Evolutionary conservation across 2,797 vertebrate species (phyloP).

Genomic region (Zenarchopterus dispar): DNA sequence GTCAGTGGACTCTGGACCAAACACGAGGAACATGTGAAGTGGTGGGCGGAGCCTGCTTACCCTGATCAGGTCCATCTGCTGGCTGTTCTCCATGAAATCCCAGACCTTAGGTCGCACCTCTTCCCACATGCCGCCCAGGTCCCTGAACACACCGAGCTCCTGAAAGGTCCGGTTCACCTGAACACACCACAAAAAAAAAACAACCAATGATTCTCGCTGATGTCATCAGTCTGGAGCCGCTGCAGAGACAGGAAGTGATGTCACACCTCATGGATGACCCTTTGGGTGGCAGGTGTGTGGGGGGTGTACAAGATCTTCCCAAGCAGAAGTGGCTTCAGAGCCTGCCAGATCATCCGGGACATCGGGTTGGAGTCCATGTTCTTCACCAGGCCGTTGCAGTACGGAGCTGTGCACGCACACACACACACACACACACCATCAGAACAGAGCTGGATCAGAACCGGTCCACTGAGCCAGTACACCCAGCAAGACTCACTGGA

Average conservation of each 20-base stretch:
- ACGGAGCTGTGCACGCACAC: conserved; percentile 83
- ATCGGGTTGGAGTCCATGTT: conserved; percentile 93
- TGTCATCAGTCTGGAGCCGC: no score
- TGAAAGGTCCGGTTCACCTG: conserved; percentile 98
- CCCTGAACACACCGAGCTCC: conserved; percentile 91
- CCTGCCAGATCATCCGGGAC: conserved; percentile 95
- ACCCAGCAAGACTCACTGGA: conserved; percentile 84
- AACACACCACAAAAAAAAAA: conserved; percentile 23
- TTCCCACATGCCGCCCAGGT: conserved; percentile 95
- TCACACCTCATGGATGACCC: conserved; percentile 91
- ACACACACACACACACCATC: no score
- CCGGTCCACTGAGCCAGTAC: background rate
- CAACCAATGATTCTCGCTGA: no score
- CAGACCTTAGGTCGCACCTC: conserved; percentile 92
- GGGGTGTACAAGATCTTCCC: conserved; percentile 97
- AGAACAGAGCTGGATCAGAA: no score
- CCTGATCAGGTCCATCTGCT: conserved; percentile 91
- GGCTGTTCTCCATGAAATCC: conserved; percentile 92
- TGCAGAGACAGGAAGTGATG: conserved; percentile 16
- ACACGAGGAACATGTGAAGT: background rate
- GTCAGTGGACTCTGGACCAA: background rate
- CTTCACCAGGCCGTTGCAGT: conserved; percentile 93
- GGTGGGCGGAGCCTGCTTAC: conserved; percentile 56
- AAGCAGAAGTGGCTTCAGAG: conserved; percentile 92
- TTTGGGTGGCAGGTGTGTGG: conserved; percentile 87